These are phyloP conservation scores for Geophilus truncorum DNA, from an alignment of 2,888 invertebrate genomes.

Conservation along the genomic window DNA sequence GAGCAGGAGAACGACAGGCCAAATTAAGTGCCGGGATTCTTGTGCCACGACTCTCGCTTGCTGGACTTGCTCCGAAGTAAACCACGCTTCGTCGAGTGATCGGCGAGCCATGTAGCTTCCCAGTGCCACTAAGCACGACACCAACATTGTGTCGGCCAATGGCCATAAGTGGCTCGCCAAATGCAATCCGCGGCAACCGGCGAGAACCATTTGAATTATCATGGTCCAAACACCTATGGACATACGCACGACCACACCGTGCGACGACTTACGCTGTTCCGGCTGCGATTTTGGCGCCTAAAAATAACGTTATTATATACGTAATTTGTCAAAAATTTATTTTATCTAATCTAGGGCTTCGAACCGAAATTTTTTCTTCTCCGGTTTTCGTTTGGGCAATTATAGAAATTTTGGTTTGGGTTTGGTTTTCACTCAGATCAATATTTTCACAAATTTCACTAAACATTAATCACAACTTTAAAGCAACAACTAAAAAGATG, in stretches of 20 bases:
- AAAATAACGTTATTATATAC: no score
- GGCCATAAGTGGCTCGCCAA: conserved; percentile 27
- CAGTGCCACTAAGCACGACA: neutral
- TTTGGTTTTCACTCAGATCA: no score
- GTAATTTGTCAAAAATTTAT: no score
- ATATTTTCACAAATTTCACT: no score
- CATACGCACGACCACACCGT: neutral
- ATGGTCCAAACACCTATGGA: neutral
- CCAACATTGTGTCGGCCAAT: neutral
- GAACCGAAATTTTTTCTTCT: no score
- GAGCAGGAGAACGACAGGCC: neutral
- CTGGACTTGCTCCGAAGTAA: neutral
- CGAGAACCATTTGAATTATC: neutral
- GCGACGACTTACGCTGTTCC: neutral
- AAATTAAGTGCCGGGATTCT: conserved; percentile 14
- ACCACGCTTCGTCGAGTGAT: neutral
- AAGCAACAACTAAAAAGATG: no score
- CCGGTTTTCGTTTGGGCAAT: no score
- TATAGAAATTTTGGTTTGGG: no score
- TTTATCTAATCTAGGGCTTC: no score
- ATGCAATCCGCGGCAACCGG: neutral
- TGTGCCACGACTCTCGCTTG: neutral
- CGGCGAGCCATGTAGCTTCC: neutral
- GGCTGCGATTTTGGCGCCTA: neutral
- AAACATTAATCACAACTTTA: no score